Percentiles rank a stretch among this genome's conserved stretches.
phyloP scores from a whole-genome alignment of 2,888 invertebrate genomes.

The Leucania comma region DNA sequence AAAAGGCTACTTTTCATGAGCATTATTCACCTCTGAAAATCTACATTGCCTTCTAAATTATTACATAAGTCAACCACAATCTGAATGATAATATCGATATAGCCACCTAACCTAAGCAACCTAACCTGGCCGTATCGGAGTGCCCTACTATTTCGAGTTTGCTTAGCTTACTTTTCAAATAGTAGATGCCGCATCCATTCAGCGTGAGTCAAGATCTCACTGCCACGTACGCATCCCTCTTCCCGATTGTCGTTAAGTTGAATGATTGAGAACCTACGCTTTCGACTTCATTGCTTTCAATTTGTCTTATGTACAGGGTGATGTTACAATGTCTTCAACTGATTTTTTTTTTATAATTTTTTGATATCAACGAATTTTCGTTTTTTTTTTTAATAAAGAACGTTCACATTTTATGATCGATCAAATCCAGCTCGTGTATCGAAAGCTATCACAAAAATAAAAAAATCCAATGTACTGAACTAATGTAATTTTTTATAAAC shows the following conservation, averaged over 20 bases:
- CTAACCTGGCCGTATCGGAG: no score
- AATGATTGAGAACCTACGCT: conserved; percentile 90
- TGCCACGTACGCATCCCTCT: conserved; percentile 71
- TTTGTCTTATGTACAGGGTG: conserved; percentile 83
- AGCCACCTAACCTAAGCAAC: no score
- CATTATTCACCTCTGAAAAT: no score
- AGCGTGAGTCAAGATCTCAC: conserved; percentile 24
- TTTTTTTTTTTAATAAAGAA: not conserved
- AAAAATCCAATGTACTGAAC: no score
- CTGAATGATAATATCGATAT: no score
- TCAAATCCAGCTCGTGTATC: not conserved
- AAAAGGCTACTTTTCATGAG: no score
- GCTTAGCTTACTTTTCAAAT: not conserved
- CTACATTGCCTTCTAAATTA: no score
- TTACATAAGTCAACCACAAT: no score
- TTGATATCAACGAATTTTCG: not conserved
- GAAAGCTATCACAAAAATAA: no score
- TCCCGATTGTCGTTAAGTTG: conserved; percentile 87
- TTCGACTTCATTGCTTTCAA: conserved; percentile 90
- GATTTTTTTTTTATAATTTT: not conserved
- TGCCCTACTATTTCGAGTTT: no score
- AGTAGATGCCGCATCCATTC: conserved; percentile 67
- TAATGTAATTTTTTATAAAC: no score
- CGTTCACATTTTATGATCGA: not conserved
- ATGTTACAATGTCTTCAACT: conserved; percentile 45